Base-by-base conservation (phyloP, 2,888 invertebrate species). In the Notodonta dromedarius region DNA sequence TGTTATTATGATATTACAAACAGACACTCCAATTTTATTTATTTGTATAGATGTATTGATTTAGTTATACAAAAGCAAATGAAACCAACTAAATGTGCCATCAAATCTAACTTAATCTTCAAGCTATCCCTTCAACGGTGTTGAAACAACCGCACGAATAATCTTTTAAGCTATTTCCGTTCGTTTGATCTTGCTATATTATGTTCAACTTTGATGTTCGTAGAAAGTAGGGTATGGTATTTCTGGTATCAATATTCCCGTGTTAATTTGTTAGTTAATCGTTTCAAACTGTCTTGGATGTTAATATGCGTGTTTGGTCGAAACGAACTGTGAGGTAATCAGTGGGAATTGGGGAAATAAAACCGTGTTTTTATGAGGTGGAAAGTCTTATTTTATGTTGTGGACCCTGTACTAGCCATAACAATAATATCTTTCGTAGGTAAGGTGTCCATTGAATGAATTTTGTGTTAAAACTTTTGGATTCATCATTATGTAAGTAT, bases 261-360 rank as follows among this genome's bases (percentile, higher is more conserved):
- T 54, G 54, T 54, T 54, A 54, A 54, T 54, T 52, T 52, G 52
- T 52, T 52, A 13, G 52, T 52, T 52, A 52, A 52, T 52, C 12
- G 52, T 32, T 52, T 52, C 13, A 32, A 24, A 52, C 24, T 35
- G 32, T 13, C 52, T 52, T 32, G 12, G 12, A 52, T 52, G 32
- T 50, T 50, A 46, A 46, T 42, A 48, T 16, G 50, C 11, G 50
- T 9, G 50, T 50, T 50, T 2, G 50, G 50, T 50, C 5, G 50
- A 16, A 16, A 50, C 16, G 16, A 12, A 9, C 16, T 16, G 50
- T 16, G 50, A 50, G 16, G 13, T 46, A 46, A 13, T 46, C 46
- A n/a, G 46, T 46, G 46, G 46, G 46, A 46, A n/a, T 46, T n/a
- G 46, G 46, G 46, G 7, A 46, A 11, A 46, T 46, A 46, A 13